Evolutionary conservation across 2,113 vertebrate species (phyloP).

Genomic region (Melanerpes formicivorus): DNA sequence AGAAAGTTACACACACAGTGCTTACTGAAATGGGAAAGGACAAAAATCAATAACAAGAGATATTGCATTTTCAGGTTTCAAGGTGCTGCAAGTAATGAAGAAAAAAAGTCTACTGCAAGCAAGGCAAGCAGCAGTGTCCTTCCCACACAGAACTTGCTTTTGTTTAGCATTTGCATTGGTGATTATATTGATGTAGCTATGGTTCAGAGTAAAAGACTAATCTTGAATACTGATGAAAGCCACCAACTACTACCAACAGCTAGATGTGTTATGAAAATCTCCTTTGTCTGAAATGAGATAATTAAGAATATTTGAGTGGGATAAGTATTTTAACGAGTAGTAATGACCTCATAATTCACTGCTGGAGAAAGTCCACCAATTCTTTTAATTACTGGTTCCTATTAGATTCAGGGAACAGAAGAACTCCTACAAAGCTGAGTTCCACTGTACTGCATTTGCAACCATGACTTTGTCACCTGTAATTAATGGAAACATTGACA

Average conservation of each 20-base stretch:
- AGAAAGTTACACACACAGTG: background rate
- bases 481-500: background rate
- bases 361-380: background rate
- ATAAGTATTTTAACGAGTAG: conserved; percentile 26
- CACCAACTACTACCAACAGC: background rate
- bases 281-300: conserved; percentile 5
- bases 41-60: conserved; percentile 60
- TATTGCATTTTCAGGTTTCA: conserved; percentile 54
- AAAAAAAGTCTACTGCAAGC: background rate
- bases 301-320: conserved; percentile 29
- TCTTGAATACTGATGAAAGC: conserved; percentile 35
- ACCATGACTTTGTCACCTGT: background rate
- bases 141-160: conserved; percentile 2
- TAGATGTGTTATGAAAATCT: background rate
- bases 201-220: background rate
- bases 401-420: background rate
- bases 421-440: background rate
- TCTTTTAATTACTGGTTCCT: conserved; percentile 14
- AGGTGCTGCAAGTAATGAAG: conserved; percentile 11
- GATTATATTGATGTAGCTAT: conserved; percentile 12
- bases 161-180: conserved; percentile 6
- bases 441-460: background rate
- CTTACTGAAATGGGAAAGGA: conserved; percentile 47
- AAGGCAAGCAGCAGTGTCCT: background rate
- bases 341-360: conserved; percentile 34